Conservation (phyloP, 2,113 vertebrate genomes). For the Pelvicachromis taeniatus region DNA sequence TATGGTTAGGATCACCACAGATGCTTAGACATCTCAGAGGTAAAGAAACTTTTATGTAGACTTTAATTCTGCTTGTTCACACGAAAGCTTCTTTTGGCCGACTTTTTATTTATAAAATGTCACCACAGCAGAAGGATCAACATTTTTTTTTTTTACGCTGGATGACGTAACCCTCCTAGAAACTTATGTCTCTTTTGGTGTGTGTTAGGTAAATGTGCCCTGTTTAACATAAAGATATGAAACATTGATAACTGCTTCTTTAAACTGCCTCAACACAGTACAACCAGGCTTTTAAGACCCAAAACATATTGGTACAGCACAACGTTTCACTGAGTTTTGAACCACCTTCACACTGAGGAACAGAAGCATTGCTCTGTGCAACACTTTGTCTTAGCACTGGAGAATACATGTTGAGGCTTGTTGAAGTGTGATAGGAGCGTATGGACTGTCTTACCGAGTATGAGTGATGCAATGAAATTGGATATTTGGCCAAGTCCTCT, state of each 20-base stretch:
- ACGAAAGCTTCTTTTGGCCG: background rate
- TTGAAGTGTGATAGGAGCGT: background rate
- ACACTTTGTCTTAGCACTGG: background rate
- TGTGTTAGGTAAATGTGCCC: background rate
- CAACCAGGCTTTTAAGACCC: background rate
- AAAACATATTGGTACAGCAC: background rate
- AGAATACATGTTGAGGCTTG: background rate
- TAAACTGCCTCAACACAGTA: background rate
- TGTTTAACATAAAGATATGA: background rate
- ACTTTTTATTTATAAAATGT: background rate
- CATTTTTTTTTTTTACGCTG: background rate
- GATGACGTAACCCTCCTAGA: background rate
- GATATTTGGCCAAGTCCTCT: slow-evolving; percentile 49
- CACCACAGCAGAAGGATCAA: background rate
- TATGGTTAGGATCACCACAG: background rate
- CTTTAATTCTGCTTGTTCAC: background rate
- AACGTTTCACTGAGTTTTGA: background rate
- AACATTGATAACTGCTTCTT: background rate
- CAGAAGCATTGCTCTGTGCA: background rate
- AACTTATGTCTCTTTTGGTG: background rate
- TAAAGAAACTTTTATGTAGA: background rate
- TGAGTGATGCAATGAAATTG: slow-evolving; percentile 9
- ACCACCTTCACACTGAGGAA: background rate
- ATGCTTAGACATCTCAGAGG: background rate
- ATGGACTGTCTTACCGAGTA: slow-evolving; percentile 8